phyloP scores from a whole-genome alignment of 2,797 vertebrate species.

The Jordanella pulchra region DNA sequence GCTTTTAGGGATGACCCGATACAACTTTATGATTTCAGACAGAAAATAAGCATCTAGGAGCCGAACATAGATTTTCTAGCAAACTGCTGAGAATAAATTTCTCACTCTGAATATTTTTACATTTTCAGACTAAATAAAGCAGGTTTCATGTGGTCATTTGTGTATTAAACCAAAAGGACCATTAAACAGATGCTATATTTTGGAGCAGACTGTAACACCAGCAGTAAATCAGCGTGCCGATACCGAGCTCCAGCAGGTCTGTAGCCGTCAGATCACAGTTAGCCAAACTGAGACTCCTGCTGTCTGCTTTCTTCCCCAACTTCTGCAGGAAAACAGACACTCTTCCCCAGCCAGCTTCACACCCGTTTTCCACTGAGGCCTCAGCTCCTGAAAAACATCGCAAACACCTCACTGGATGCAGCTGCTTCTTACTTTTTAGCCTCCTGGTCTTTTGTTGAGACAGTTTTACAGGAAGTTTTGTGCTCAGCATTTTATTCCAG shows the following conservation, averaged over 20 bases:
- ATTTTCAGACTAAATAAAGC: too few relatives aligned
- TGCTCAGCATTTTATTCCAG: too few relatives aligned
- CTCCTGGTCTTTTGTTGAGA: not conserved
- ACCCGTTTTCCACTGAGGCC: slow-evolving; percentile 55
- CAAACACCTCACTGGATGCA: not conserved
- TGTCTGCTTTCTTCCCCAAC: slow-evolving; percentile 80
- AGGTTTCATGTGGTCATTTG: too few relatives aligned
- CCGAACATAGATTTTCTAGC: too few relatives aligned
- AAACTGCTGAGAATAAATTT: too few relatives aligned
- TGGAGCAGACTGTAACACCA: not conserved
- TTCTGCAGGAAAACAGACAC: slow-evolving; percentile 82
- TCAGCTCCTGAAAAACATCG: slow-evolving; percentile 10
- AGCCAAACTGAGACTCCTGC: slow-evolving; percentile 77
- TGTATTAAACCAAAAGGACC: too few relatives aligned
- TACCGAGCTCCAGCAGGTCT: slow-evolving; percentile 84
- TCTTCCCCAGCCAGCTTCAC: slow-evolving; percentile 71
- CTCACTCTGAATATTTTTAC: too few relatives aligned
- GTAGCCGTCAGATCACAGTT: slow-evolving; percentile 81
- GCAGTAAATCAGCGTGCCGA: slow-evolving; percentile 3
- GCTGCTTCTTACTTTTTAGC: not conserved
- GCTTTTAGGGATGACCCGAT: too few relatives aligned
- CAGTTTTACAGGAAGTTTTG: not conserved
- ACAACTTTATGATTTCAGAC: too few relatives aligned
- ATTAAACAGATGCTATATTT: not conserved
- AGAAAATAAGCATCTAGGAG: too few relatives aligned